A percentile compares a stretch with the other conserved stretches of the same genome.
Conservation (phyloP, 2,113 vertebrate genomes). For the Sceloporus tristichus region DNA sequence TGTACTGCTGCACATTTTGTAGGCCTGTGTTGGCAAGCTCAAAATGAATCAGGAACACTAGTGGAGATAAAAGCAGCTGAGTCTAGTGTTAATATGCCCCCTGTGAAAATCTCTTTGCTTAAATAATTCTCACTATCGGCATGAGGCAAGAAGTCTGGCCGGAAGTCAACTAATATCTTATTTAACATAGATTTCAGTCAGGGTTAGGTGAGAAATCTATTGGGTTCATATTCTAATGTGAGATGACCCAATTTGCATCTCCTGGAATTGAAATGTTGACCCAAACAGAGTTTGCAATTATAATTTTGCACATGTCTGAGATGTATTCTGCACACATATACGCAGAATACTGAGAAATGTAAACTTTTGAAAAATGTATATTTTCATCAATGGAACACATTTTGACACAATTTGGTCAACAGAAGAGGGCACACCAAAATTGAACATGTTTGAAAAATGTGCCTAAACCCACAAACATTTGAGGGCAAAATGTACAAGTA, state of each 20-base stretch:
- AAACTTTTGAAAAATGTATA: too few species aligned
- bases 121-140: background rate
- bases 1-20: background rate
- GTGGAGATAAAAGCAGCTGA: background rate
- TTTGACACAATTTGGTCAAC: too few species aligned
- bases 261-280: too few species aligned
- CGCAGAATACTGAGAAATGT: too few species aligned
- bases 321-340: too few species aligned
- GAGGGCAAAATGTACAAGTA: too few species aligned
- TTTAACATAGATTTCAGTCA: background rate
- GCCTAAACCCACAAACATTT: background rate
- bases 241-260: background rate
- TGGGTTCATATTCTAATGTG: background rate
- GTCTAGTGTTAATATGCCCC: background rate
- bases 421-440: too few species aligned
- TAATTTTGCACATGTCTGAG: too few species aligned
- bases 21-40: background rate
- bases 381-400: too few species aligned
- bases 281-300: too few species aligned
- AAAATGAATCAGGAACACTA: background rate
- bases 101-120: background rate
- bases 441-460: too few species aligned
- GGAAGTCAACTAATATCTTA: background rate
- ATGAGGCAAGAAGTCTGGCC: background rate
- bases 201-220: background rate